These are phyloP conservation scores for Phrynocephalus versicolor DNA, from an alignment of 2,113 vertebrate species.

Conservation along the genomic window DNA sequence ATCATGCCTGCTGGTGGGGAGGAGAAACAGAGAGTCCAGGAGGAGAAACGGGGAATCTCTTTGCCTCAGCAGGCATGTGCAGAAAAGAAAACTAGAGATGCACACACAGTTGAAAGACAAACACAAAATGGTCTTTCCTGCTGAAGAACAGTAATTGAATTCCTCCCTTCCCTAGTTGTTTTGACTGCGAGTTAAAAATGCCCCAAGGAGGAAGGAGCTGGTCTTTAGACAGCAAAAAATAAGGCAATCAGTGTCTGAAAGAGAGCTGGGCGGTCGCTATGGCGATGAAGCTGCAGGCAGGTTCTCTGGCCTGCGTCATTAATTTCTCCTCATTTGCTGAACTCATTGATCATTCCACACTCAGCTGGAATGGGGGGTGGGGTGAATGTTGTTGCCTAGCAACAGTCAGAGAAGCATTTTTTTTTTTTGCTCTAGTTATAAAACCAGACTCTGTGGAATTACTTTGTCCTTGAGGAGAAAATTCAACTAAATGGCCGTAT, in stretches of 20 bases:
- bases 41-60: background rate
- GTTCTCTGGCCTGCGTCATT: constrained; percentile 65
- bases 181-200: constrained; percentile 6
- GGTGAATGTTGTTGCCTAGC: constrained; percentile 56
- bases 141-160: background rate
- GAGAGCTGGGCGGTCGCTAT: constrained; percentile 70
- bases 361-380: constrained; percentile 48
- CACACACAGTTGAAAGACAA: background rate
- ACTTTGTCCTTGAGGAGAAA: constrained; percentile 57
- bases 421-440: constrained; percentile 61
- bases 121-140: constrained; percentile 17
- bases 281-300: constrained; percentile 63
- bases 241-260: constrained; percentile 58
- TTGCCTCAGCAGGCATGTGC: background rate
- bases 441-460: constrained; percentile 38
- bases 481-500: constrained; percentile 22
- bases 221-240: constrained; percentile 50
- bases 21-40: background rate
- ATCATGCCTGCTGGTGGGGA: background rate
- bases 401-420: constrained; percentile 61
- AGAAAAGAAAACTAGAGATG: background rate
- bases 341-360: constrained; percentile 68
- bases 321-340: constrained; percentile 61
- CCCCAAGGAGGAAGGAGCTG: constrained; percentile 38
- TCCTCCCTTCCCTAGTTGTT: constrained; percentile 23